Base-by-base conservation (phyloP, 2,797 vertebrate species). In the Sebastes vulpes region DNA sequence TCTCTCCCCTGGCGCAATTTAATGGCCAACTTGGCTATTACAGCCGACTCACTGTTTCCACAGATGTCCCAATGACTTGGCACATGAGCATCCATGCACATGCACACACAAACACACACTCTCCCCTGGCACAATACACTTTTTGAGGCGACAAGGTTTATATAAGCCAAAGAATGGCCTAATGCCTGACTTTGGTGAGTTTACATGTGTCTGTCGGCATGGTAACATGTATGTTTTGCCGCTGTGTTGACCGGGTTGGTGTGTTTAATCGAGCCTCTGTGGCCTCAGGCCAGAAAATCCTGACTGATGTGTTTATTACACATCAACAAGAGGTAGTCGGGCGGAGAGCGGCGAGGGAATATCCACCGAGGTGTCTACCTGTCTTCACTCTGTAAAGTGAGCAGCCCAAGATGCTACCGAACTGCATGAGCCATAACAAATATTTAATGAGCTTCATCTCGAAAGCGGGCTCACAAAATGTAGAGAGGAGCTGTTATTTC, bases 41-140 rank as follows among this genome's bases (percentile, higher is more conserved):
- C 65, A 81, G 84, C 79, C 66, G 66, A 79, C 71, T 88, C 83
- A 42, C 74, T 78, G 82, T 82, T 83, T 80, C 79, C 90, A 78
- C 92, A 94, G 92, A 93, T 93, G 92, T 92, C 91, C 89, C 84
- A 57, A 64, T 85, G 77, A 77, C 82, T 84, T 87, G 78, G 84
- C 90, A 87, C 80, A 81, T 65, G 82, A 71, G 75, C 81, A 88
- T 81, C 58, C 82, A 82, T 84, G 77, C 89, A 90, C 83, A 85
- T 78, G 79, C 85, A 88, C 89, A 82, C 75, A 65, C 77, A 65
- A 66, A 42, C 38, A 46, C 3, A 48, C 42, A n/a, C 42, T 29
- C 67, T 77, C 76, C 66, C 38, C 65, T 86, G 75, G 81, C 83
- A 67, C 61, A 25, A 42, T 25, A 32, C 53, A 25, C n/a, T 75